Percentiles rank a stretch among this genome's conserved stretches.
Conservation (phyloP, 92 coral and sea anemone genomes). For the Zoanthus sansibaricus region DNA sequence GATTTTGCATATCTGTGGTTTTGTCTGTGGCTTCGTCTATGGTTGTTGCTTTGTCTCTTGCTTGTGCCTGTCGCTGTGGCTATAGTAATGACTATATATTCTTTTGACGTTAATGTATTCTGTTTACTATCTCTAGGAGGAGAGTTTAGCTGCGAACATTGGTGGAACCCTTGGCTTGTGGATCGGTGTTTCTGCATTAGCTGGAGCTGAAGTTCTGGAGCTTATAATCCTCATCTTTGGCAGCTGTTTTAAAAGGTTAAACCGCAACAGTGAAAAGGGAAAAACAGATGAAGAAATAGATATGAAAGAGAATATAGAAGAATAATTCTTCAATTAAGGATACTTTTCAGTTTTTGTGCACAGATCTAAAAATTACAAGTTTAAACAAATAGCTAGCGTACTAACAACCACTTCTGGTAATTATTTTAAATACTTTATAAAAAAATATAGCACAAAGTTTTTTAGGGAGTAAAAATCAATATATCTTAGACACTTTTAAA, state of each 20-base stretch:
- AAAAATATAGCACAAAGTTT: too few species aligned
- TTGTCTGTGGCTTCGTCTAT: too few species aligned
- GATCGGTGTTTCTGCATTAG: slow-evolving; percentile 38
- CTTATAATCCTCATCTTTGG: not conserved
- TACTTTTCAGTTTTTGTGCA: not conserved
- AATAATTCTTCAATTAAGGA: not conserved
- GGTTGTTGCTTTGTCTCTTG: too few species aligned
- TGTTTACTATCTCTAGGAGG: slow-evolving; percentile 1
- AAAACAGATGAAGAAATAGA: not conserved
- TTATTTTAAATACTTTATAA: too few species aligned
- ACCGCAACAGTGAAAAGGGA: not conserved
- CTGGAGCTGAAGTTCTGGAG: slow-evolving; percentile 31
- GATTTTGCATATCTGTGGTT: too few species aligned
- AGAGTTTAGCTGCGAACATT: slow-evolving; percentile 38
- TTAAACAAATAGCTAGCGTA: too few species aligned
- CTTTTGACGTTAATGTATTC: not conserved
- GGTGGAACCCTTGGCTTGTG: slow-evolving; percentile 42
- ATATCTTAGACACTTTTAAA: too few species aligned
- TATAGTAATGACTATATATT: not conserved
- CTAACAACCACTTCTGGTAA: too few species aligned
- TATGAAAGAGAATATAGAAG: not conserved
- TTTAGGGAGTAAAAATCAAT: too few species aligned
- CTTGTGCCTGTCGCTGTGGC: too few species aligned
- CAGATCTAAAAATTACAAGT: not conserved
- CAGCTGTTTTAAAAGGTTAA: slow-evolving; percentile 12